Evolutionary conservation across 2,113 vertebrate species (phyloP).

Genomic region (Lamprotornis superbus): DNA sequence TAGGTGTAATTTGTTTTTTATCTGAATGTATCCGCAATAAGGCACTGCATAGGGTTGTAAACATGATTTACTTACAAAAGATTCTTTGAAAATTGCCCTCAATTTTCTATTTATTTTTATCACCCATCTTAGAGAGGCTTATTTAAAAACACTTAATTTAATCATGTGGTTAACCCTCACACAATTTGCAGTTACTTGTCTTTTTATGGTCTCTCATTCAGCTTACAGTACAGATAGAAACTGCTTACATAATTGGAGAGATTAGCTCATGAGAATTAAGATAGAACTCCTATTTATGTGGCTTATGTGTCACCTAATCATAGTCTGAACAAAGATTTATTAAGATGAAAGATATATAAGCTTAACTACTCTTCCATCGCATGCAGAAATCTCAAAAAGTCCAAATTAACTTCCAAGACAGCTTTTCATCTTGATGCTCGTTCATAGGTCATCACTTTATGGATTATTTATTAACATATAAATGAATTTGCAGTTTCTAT

Average conservation of each 20-base stretch:
- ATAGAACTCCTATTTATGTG: neutral
- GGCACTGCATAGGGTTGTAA: neutral
- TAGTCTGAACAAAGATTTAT: neutral
- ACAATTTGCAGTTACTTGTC: neutral
- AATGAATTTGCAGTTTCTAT: slow-evolving; percentile 77
- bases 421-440: neutral
- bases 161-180: neutral
- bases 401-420: neutral
- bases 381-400: neutral
- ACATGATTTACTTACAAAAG: neutral
- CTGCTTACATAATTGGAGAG: neutral
- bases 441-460: slow-evolving; percentile 22
- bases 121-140: neutral
- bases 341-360: neutral
- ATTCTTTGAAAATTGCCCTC: neutral
- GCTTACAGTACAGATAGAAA: neutral
- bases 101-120: neutral
- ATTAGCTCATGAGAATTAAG: neutral
- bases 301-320: neutral
- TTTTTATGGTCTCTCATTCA: neutral
- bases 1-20: neutral
- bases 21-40: neutral
- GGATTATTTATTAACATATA: slow-evolving; percentile 55
- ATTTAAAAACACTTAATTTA: neutral
- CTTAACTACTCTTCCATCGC: neutral